A percentile compares a stretch with the other conserved stretches of the same genome.
Evolutionary conservation across 2,888 invertebrate genomes (phyloP).

Genomic region (Aporophyla nigra): DNA sequence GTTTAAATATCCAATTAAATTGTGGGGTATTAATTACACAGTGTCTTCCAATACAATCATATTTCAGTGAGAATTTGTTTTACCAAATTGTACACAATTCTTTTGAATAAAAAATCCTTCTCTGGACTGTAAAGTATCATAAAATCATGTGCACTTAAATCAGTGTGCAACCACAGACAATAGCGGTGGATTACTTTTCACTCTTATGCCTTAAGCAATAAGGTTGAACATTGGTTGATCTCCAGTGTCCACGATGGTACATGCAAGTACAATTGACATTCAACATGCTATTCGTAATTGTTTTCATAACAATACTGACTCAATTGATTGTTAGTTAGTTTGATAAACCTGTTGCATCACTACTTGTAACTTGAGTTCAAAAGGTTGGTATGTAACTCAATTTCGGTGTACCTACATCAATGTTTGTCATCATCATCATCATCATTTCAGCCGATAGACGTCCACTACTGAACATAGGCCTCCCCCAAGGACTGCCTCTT

Average conservation of each 20-base stretch:
- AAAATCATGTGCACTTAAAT: neutral
- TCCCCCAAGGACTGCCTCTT: too few relatives aligned
- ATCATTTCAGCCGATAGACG: too few relatives aligned
- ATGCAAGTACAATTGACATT: neutral
- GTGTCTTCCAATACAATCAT: neutral
- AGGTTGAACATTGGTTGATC: too few relatives aligned
- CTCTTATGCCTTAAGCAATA: too few relatives aligned
- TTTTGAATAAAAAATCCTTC: neutral
- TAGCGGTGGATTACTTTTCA: too few relatives aligned
- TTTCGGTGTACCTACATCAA: neutral
- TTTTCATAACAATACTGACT: constrained; percentile 1
- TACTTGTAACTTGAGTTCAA: too few relatives aligned
- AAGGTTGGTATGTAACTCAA: neutral
- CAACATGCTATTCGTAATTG: neutral
- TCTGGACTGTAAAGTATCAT: neutral
- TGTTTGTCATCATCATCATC: too few relatives aligned
- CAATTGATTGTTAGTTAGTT: neutral
- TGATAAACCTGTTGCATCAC: neutral
- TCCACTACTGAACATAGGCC: too few relatives aligned
- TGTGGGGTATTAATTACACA: neutral
- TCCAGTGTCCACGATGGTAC: neutral
- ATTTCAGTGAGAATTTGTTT: neutral
- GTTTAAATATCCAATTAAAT: neutral
- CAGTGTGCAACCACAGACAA: too few relatives aligned
- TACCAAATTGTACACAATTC: neutral